Conservation (phyloP, 1,140 invertebrate species). For the Lerema accius region DNA sequence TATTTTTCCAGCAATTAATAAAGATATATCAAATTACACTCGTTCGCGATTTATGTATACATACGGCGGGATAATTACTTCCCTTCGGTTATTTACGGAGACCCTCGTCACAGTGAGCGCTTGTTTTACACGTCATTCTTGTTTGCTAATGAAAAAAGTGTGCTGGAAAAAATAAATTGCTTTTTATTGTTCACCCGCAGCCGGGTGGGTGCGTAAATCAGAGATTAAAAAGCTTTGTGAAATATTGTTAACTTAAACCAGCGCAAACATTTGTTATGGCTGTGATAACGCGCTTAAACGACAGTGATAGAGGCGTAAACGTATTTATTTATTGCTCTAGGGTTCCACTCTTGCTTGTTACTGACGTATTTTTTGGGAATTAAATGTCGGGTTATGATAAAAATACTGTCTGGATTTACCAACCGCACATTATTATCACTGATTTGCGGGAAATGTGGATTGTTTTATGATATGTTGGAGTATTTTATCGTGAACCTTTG, state of each 20-base stretch:
- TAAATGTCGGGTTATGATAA: background rate
- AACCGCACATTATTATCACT: background rate
- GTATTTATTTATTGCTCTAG: constrained; percentile 33
- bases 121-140: constrained; percentile 75
- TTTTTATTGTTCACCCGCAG: constrained; percentile 64
- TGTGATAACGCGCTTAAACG: constrained; percentile 40
- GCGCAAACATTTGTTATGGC: constrained; percentile 49
- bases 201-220: constrained; percentile 61
- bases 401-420: background rate
- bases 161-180: constrained; percentile 68
- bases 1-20: constrained; percentile 34
- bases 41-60: constrained; percentile 42
- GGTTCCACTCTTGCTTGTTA: constrained; percentile 9
- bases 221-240: constrained; percentile 58
- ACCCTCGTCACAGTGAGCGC: constrained; percentile 69
- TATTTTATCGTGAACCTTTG: too few species aligned
- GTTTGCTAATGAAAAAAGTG: constrained; percentile 76
- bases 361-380: constrained; percentile 5
- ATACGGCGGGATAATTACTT: constrained; percentile 64
- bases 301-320: constrained; percentile 22
- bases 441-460: background rate
- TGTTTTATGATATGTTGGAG: too few species aligned
- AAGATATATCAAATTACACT: constrained; percentile 36
- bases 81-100: constrained; percentile 67
- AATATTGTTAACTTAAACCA: constrained; percentile 49